Base-by-base conservation (phyloP, 2,113 vertebrate species). In the Corapipo altera region DNA sequence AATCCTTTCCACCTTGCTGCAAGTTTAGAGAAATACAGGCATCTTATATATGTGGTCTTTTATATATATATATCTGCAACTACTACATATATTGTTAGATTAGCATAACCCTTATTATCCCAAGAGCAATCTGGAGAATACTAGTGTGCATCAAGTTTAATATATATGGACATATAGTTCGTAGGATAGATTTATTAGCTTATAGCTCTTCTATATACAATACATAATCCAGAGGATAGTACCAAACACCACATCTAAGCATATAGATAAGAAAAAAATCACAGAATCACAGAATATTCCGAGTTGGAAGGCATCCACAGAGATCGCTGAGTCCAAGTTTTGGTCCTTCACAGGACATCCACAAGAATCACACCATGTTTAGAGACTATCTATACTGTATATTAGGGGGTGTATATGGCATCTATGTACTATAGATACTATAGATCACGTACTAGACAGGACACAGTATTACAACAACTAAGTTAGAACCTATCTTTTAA, bases 341-440 rank as follows among this genome's bases (percentile, higher is more conserved):
- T 30, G 54, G 22, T 33, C 10, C 51, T 24, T 33, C 39, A 26
- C 28, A 37, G 8, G 22, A 33, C 24, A 69, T 12, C 54, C 3
- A 0, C 28, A n/a, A 7, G 16, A 61, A 54, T 46, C 62, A 24
- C 46, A 61, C 8, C 33, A 21, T 2, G 16, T n/a, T 61, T 18
- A 26, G 4, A 4, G 1, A 22, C 11, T 10, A 11, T 3, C 26
- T 21, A 1, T 11, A 58, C 1, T 9, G 33, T 11, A 4, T 3
- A 17, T 44, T 7, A 37, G 0, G 3, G 21, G 12, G 12, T 24
- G 10, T 2, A 19, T 2, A 30, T 3, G 4, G 11, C 27, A 10
- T 7, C 8, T 26, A 8, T 0, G 7, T 2, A 6, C 5, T 17
- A 46, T 0, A 39, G 33, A 46, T 3, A 74, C 3, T 11, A 17